These are phyloP conservation scores for Aphrophora alni DNA, from an alignment of 2,888 invertebrate species.

Conservation along the genomic window DNA sequence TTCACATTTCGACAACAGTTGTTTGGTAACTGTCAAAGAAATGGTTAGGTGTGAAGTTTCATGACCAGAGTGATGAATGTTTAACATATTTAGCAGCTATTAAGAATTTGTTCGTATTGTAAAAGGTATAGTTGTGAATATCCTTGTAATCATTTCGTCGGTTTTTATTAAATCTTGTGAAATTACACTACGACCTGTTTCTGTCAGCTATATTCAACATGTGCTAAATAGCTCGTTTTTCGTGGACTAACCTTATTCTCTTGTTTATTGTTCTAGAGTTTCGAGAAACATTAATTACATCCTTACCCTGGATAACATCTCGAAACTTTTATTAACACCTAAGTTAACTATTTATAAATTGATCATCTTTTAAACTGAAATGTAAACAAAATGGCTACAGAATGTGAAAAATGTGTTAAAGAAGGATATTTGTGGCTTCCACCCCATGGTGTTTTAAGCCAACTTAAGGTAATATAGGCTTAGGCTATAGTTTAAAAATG, in stretches of 20 bases:
- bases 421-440: slow-evolving; percentile 78
- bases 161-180: not conserved
- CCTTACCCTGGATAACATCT: not conserved
- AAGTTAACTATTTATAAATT: not conserved
- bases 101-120: not conserved
- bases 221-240: not conserved
- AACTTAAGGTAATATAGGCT: slow-evolving; percentile 67
- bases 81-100: not conserved
- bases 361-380: not conserved
- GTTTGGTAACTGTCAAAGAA: not conserved
- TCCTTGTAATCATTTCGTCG: too few species aligned
- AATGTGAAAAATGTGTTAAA: slow-evolving; percentile 53
- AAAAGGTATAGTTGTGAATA: not conserved
- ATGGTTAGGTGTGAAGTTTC: not conserved
- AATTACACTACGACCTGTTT: not conserved
- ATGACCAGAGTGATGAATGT: not conserved
- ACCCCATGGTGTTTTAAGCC: slow-evolving; percentile 74
- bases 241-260: not conserved
- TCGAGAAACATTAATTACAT: not conserved
- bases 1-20: not conserved
- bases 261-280: not conserved
- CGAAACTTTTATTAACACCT: not conserved
- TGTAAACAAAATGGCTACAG: slow-evolving; percentile 46
- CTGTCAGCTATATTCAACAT: not conserved
- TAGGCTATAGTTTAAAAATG: too few species aligned